Conservation (phyloP, 2,888 invertebrate species). For the Euplexia lucipara region DNA sequence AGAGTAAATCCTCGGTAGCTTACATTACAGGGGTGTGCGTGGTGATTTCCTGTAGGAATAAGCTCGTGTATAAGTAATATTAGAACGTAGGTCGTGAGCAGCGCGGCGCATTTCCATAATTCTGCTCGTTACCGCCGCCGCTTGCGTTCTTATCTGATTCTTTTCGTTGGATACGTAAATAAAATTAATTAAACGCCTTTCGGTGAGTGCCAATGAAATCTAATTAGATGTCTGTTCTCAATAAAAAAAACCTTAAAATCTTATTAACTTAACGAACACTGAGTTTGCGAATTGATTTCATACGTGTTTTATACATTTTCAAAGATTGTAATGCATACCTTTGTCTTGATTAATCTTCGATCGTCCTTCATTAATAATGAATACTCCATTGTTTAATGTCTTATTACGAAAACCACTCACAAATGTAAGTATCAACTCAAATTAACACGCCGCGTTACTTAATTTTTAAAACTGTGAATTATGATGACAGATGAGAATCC, state of each 20-base stretch:
- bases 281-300: neutral
- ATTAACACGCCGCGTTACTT: constrained; percentile 29
- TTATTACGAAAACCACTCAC: constrained; percentile 15
- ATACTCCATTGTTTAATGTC: constrained; percentile 12
- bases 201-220: constrained; percentile 23
- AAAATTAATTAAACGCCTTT: constrained; percentile 74
- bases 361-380: constrained; percentile 10
- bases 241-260: constrained; percentile 15
- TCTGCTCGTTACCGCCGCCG: constrained; percentile 79
- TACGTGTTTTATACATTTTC: neutral
- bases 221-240: constrained; percentile 18
- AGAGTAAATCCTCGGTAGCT: constrained; percentile 70
- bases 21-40: constrained; percentile 67
- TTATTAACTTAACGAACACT: neutral
- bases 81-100: constrained; percentile 61
- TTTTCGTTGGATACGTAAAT: constrained; percentile 72
- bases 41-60: constrained; percentile 74
- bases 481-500: constrained; percentile 44
- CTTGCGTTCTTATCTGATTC: constrained; percentile 73
- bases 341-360: constrained; percentile 3
- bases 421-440: neutral
- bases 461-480: constrained; percentile 27
- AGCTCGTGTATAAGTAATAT: constrained; percentile 76
- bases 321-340: constrained; percentile 8
- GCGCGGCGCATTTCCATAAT: constrained; percentile 83